phyloP scores from a whole-genome alignment of 2,888 invertebrate genomes.

The Anoplius nigerrimus region DNA sequence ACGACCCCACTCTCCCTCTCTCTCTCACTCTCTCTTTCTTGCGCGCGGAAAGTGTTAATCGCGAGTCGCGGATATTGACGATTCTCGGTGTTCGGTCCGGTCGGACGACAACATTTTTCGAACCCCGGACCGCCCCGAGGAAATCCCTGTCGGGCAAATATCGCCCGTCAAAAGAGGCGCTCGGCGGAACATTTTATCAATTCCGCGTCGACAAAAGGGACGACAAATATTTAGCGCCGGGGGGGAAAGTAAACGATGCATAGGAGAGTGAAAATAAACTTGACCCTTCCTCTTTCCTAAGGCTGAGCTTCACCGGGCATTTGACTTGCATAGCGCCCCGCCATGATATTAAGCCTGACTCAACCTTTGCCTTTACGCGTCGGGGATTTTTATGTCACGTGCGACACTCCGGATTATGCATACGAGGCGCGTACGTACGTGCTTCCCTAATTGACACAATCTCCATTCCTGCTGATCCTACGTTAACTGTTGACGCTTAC shows the following conservation, averaged over 20 bases:
- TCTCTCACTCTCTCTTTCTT: not conserved
- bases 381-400: not conserved
- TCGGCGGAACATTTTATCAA: not conserved
- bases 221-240: not conserved
- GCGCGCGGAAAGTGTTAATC: not conserved
- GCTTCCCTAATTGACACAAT: too few species aligned
- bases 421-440: too few species aligned
- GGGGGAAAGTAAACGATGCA: not conserved
- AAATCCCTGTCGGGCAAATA: too few species aligned
- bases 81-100: too few species aligned
- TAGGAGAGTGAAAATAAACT: slow-evolving; percentile 24
- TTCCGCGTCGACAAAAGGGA: too few species aligned
- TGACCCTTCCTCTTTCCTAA: slow-evolving; percentile 3
- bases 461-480: too few species aligned
- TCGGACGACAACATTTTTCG: too few species aligned
- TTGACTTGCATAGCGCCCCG: not conserved
- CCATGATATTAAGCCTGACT: slow-evolving; percentile 6
- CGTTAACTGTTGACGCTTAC: too few species aligned
- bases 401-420: not conserved
- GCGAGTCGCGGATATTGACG: not conserved
- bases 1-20: too few species aligned
- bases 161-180: too few species aligned
- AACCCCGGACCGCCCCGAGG: too few species aligned
- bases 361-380: not conserved
- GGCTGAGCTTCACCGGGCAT: slow-evolving; percentile 9